Evolutionary conservation across 2,797 vertebrate species (phyloP), one percentile per base, ranked within the genome.

Genomic region (Acanthopagrus latus): DNA sequence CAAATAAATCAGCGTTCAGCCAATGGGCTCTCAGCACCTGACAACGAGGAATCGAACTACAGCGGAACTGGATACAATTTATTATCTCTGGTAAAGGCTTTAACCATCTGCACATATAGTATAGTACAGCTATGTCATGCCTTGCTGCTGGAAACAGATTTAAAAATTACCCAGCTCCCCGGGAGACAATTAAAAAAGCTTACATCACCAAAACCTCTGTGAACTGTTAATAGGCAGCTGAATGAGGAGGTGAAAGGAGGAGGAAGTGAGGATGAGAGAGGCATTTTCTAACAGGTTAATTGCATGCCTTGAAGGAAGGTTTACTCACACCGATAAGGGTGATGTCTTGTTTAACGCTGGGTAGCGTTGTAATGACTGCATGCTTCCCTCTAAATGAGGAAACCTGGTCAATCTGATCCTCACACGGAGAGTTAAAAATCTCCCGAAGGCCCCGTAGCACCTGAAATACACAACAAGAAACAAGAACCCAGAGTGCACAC

Each of bases 281-380:
- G 55, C 64, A 33, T 76, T 81, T 77, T 59, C 71, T 44, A 76
- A 71, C 81, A 88, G 81, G 73, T 91, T 92, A 90, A 92, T 90
- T 87, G 79, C 73, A 70, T 82, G 75, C 80, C 80, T 88, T 81
- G 56, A 84, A 87, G 79, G 75, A 56, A 75, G 71, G 75, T 83
- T 89, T 78, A 81, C 65, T 85, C 81, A 54, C 54, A 76, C 46
- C 3, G 70, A 91, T 89, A 86, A 82, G 75, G 73, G 18, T 43
- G 67, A 80, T 64, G 82, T 69, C 74, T 71, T 69, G 72, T 76
- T 84, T 79, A 80, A 84, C 4, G 46, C 57, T 20, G 20, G 71
- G 46, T 41, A 60, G 71, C 11, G 5, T 47, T 11, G 56, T 86
- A 83, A 87, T 86, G 78, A 71, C 67, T 44, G 43, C 47, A 55